These are phyloP conservation scores for Bursaphelenchus mucronatus DNA, from an alignment of 1,140 invertebrate genomes.

Conservation along the genomic window DNA sequence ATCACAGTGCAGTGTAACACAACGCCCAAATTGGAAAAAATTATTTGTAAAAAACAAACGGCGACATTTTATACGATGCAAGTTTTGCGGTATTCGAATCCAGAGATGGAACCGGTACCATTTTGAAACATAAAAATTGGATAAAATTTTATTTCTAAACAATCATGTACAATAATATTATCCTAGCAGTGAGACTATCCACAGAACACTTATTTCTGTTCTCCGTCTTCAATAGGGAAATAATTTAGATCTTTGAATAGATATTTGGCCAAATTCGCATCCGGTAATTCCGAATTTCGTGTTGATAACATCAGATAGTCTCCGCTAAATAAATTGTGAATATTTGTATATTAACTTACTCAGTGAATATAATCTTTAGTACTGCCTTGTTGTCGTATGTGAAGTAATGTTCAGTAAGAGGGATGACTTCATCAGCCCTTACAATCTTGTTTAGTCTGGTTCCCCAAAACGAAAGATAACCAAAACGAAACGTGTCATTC, in stretches of 20 bases:
- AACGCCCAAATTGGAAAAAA: not conserved
- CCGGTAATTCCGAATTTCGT: conserved; percentile 10
- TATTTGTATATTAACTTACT: conserved; percentile 13
- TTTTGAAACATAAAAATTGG: too few relatives aligned
- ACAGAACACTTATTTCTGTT: not conserved
- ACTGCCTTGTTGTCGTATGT: not conserved
- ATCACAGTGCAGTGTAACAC: not conserved
- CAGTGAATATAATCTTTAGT: not conserved
- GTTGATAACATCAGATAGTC: not conserved
- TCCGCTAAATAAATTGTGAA: conserved; percentile 1
- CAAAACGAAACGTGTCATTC: conserved; percentile 21
- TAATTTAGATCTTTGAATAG: conserved; percentile 6
- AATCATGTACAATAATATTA: not conserved
- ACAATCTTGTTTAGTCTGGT: conserved; percentile 11
- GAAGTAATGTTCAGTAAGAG: conserved; percentile 12
- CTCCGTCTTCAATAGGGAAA: not conserved
- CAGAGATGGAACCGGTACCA: too few relatives aligned
- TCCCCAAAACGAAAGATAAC: conserved; percentile 26
- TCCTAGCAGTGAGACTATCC: not conserved
- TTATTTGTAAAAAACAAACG: not conserved
- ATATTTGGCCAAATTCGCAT: conserved; percentile 4
- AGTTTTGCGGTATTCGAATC: not conserved
- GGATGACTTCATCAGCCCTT: conserved; percentile 7
- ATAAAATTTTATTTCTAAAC: too few relatives aligned
- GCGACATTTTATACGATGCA: not conserved